A percentile compares a stretch with the other conserved stretches of the same genome.
Conservation (phyloP, 2,888 invertebrate genomes). For the Acholoe squamosa region DNA sequence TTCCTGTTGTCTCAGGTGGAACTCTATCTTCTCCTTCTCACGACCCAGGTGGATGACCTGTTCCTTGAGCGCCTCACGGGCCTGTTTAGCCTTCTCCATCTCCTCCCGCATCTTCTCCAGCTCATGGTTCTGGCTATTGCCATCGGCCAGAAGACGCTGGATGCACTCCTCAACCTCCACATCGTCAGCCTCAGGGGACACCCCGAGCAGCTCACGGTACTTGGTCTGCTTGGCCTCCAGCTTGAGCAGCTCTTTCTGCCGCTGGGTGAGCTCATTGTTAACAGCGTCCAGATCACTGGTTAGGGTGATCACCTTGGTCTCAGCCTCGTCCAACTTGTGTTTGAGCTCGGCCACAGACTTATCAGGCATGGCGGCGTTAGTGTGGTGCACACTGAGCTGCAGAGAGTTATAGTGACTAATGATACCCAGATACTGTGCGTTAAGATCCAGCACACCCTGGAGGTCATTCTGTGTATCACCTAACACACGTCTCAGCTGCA, state of each 20-base stretch:
- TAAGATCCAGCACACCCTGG: conserved; percentile 69
- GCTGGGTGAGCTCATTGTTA: conserved; percentile 39
- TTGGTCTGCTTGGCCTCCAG: conserved; percentile 63
- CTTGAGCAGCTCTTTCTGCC: conserved; percentile 65
- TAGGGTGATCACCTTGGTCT: conserved; percentile 64
- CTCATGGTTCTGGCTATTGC: conserved; percentile 64
- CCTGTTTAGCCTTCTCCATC: conserved; percentile 42
- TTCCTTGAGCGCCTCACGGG: conserved; percentile 54
- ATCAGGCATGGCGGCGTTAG: conserved; percentile 7
- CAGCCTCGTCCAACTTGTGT: conserved; percentile 64
- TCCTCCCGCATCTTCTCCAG: conserved; percentile 65
- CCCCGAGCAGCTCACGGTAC: conserved; percentile 66
- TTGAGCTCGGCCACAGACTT: conserved; percentile 64
- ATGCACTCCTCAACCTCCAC: conserved; percentile 63
- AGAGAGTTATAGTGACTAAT: conserved; percentile 69
- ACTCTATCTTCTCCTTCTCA: conserved; percentile 70
- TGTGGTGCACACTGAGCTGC: conserved; percentile 58
- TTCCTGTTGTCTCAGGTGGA: conserved; percentile 70
- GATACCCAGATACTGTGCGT: conserved; percentile 68
- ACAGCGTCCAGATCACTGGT: conserved; percentile 62
- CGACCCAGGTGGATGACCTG: conserved; percentile 63
- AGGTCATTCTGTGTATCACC: conserved; percentile 68
- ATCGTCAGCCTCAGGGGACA: conserved; percentile 64
- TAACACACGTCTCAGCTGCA: conserved; percentile 65
- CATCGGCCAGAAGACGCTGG: conserved; percentile 64